Percentiles rank a stretch among this genome's conserved stretches.
Conservation (phyloP, 1,140 invertebrate genomes). For the honey bee (Apis mellifera) region DNA sequence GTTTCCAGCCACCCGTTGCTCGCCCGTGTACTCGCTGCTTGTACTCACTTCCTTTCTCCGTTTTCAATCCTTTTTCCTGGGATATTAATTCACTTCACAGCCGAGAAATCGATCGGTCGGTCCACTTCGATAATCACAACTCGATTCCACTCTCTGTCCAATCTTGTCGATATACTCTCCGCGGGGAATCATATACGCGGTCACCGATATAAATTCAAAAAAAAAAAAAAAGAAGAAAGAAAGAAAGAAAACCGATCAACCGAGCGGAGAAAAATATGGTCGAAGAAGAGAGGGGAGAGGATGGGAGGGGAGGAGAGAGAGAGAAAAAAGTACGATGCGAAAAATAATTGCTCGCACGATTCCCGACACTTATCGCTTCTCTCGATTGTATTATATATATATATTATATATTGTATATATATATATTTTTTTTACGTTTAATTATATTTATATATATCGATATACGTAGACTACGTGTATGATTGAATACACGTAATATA, state of each 20-base stretch:
- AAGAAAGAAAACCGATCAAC: not conserved
- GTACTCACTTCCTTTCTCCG: constrained; percentile 62
- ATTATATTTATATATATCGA: not conserved
- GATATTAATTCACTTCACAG: constrained; percentile 56
- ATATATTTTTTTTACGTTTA: not conserved
- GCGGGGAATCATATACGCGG: not conserved
- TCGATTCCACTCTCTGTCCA: constrained; percentile 35
- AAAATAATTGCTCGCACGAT: constrained; percentile 28
- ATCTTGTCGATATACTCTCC: constrained; percentile 7
- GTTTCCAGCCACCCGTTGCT: constrained; percentile 76
- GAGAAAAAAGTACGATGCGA: not conserved
- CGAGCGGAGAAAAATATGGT: constrained; percentile 1
- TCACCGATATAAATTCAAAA: constrained; percentile 10
- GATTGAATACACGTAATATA: not conserved
- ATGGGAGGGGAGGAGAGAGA: too few relatives aligned
- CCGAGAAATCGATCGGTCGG: constrained; percentile 51
- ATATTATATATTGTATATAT: not conserved
- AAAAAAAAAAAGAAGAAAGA: too few relatives aligned
- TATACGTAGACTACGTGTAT: not conserved
- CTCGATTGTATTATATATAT: constrained; percentile 9
- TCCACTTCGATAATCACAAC: constrained; percentile 44
- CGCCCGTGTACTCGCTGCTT: constrained; percentile 61
- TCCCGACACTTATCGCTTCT: constrained; percentile 39
- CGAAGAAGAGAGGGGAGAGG: not conserved
- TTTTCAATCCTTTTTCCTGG: constrained; percentile 49